These are phyloP conservation scores for Cosmia pyralina DNA, from an alignment of 2,888 invertebrate genomes.

Conservation along the genomic window DNA sequence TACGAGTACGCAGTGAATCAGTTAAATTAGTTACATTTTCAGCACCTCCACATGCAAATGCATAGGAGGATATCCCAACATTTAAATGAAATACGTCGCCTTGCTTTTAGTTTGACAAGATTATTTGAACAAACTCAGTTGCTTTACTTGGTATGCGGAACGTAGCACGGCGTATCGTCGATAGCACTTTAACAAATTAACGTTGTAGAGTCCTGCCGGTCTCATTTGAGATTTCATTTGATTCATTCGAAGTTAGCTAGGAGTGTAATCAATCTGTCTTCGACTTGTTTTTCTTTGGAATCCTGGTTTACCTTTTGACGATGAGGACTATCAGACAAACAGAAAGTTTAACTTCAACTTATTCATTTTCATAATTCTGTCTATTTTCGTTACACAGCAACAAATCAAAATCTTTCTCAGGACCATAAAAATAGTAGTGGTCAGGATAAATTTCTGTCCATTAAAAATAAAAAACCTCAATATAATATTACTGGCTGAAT, in stretches of 20 bases:
- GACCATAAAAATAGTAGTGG: not conserved
- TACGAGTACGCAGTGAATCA: not conserved
- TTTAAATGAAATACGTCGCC: slow-evolving; percentile 23
- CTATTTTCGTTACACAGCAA: not conserved
- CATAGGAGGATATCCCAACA: slow-evolving; percentile 9
- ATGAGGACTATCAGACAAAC: too few relatives aligned
- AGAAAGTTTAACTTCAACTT: not conserved
- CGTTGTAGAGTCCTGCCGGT: slow-evolving; percentile 19
- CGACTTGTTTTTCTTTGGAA: slow-evolving; percentile 6
- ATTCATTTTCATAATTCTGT: not conserved
- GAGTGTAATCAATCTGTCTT: slow-evolving; percentile 25
- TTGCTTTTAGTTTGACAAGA: slow-evolving; percentile 27
- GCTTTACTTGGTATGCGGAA: slow-evolving; percentile 48
- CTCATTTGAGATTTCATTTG: slow-evolving; percentile 51
- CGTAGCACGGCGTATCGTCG: slow-evolving; percentile 25
- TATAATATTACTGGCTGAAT: slow-evolving; percentile 41
- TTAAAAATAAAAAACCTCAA: slow-evolving; percentile 3
- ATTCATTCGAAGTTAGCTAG: slow-evolving; percentile 25
- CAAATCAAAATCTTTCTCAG: not conserved
- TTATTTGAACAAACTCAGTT: slow-evolving; percentile 26
- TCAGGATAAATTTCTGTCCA: not conserved
- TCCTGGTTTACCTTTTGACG: not conserved
- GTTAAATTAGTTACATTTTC: not conserved
- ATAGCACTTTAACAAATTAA: slow-evolving; percentile 60
- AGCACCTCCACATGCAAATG: not conserved